These are phyloP conservation scores for Tyria jacobaeae DNA, from an alignment of 2,888 invertebrate species.

Conservation along the genomic window DNA sequence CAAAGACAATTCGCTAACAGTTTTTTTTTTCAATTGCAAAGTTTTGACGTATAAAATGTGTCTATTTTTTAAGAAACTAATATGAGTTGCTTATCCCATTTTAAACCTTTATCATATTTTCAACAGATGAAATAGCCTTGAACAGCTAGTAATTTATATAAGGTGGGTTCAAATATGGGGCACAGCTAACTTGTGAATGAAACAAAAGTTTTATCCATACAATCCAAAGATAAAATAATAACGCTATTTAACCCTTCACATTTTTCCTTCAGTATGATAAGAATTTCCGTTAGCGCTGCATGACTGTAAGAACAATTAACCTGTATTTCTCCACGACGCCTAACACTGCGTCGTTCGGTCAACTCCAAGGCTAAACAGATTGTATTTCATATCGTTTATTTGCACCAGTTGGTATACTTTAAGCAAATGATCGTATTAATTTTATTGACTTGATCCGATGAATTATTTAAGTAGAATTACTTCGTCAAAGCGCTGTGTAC, in stretches of 20 bases:
- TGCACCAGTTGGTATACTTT: conserved; percentile 30
- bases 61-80: too few species aligned
- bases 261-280: conserved; percentile 4
- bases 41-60: too few species aligned
- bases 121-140: too few species aligned
- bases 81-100: too few species aligned
- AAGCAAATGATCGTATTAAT: conserved; percentile 9
- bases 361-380: conserved; percentile 54
- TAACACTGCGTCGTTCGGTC: conserved; percentile 42
- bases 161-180: too few species aligned
- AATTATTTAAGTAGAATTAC: neutral
- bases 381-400: conserved; percentile 47
- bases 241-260: neutral
- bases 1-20: neutral
- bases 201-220: too few species aligned
- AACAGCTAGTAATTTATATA: too few species aligned
- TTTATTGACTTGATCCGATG: conserved; percentile 11
- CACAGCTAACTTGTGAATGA: too few species aligned
- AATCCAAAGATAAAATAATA: neutral
- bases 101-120: too few species aligned
- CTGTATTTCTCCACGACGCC: conserved; percentile 15
- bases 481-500: conserved; percentile 4
- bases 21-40: too few species aligned
- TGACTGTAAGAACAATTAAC: conserved; percentile 15
- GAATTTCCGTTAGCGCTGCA: neutral